Percentiles rank a stretch among this genome's conserved stretches.
Conservation (phyloP, 2,797 vertebrate species). For the Botia almorhae region DNA sequence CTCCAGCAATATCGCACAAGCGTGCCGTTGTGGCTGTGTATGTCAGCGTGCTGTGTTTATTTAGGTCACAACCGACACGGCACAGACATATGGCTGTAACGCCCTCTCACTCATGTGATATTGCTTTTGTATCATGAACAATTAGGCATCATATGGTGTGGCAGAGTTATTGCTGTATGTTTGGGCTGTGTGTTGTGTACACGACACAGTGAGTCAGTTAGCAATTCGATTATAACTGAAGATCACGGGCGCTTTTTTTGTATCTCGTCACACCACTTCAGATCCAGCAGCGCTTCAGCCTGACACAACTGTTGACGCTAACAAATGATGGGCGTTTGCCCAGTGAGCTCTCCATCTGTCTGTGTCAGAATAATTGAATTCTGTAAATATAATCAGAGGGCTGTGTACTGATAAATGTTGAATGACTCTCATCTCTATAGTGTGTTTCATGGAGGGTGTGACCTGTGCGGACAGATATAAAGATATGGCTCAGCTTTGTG, state of each 20-base stretch:
- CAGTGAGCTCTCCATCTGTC: constrained; percentile 57
- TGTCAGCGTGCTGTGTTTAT: no score
- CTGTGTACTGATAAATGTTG: constrained; percentile 73
- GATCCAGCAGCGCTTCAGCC: constrained; percentile 65
- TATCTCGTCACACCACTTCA: constrained; percentile 63
- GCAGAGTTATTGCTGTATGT: background rate
- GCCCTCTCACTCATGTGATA: no score
- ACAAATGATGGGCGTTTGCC: constrained; percentile 68
- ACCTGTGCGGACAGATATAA: constrained; percentile 59
- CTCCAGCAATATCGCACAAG: no score
- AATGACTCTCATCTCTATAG: constrained; percentile 57
- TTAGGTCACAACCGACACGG: no score
- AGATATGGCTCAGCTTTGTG: constrained; percentile 32
- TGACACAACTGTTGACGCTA: constrained; percentile 71
- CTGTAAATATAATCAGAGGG: constrained; percentile 78
- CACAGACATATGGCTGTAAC: background rate
- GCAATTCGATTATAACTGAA: constrained; percentile 8
- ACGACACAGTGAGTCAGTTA: background rate
- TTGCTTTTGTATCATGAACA: background rate
- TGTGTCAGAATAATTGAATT: constrained; percentile 81
- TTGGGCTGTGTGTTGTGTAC: background rate
- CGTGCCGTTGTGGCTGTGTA: no score
- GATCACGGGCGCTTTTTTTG: constrained; percentile 32
- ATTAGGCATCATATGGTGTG: background rate
- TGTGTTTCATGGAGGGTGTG: constrained; percentile 57